These are phyloP conservation scores for Poecilia wingei DNA, from an alignment of 2,797 vertebrate genomes.

Conservation along the genomic window DNA sequence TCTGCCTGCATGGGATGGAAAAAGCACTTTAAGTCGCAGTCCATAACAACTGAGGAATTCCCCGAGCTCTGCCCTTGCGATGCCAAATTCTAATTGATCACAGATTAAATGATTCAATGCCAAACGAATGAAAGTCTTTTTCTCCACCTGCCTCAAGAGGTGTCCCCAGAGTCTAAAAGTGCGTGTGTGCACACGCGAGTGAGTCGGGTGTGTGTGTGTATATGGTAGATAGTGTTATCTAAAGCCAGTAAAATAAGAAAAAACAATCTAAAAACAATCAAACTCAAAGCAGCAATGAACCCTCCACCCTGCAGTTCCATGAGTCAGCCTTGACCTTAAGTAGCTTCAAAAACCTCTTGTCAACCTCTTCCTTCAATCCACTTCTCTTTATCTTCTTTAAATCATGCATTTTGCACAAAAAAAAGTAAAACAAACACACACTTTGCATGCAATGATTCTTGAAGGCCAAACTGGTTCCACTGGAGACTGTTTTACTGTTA, in stretches of 20 bases:
- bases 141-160: constrained; percentile 61
- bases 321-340: constrained; percentile 67
- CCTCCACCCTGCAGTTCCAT: constrained; percentile 59
- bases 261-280: constrained; percentile 60
- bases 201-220: constrained; percentile 3
- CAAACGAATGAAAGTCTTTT: constrained; percentile 57
- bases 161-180: constrained; percentile 39
- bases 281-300: constrained; percentile 60
- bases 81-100: constrained; percentile 77
- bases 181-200: constrained; percentile 1
- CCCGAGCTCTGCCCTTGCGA: constrained; percentile 62
- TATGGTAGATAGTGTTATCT: constrained; percentile 30
- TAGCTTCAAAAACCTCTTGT: constrained; percentile 41
- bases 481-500: constrained; percentile 5
- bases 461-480: neutral
- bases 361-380: constrained; percentile 29
- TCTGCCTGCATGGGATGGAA: constrained; percentile 55
- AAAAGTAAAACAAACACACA: constrained; percentile 28
- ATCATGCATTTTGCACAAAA: constrained; percentile 34
- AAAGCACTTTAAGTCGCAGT: constrained; percentile 68
- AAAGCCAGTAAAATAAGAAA: constrained; percentile 46
- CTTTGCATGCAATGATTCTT: constrained; percentile 25
- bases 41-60: constrained; percentile 71
- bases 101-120: constrained; percentile 71
- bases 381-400: constrained; percentile 29